Base-by-base conservation (phyloP, 1,140 invertebrate species). In the Hycleus phaleratus region DNA sequence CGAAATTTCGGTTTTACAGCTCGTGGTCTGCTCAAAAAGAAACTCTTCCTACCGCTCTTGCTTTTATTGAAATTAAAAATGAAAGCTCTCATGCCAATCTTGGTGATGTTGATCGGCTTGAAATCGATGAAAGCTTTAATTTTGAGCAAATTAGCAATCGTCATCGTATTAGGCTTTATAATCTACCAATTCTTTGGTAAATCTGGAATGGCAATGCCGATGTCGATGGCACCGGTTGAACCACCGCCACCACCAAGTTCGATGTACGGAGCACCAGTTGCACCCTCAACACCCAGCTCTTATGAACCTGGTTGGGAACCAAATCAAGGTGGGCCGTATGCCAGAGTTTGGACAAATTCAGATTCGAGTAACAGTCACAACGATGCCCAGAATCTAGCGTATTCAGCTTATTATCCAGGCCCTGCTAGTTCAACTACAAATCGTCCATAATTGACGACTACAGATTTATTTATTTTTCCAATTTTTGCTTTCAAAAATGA, bases 101-200 rank as follows among this genome's bases (percentile, higher is more conserved):
- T 91, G 59, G 79, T 91, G 9, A 81, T 83, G 25, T 75, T 91
- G 58, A 83, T 90, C 70, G 85, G 87, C 56, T 72, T 91, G 47
- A 92, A 92, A 73, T 86, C 89, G 8, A 75, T 88, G 58, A 92
- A 92, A 74, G 89, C 89, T 63, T 74, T 91, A 11, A 81, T 92
- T 38, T 79, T 91, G 60, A 90, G 87, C 61, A 92, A 92, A 73
- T 76, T 91, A 43, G 87, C 88, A 49, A 83, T 92, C 63, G 74
- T 86, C 3, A 73, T 90, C 47, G 88, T 92, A 38, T 77, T 90
- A 44, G 88, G 85, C 56, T 91, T 92, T 77, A 77, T 91, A 12
- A 81, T 86, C 48, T 79, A 87, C 67, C 88, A 90, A 61, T 75
- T 90, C 58, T 75, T 87, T 43, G 81, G 79, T 60, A 90, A 90